Percentiles rank a stretch among this genome's conserved stretches.
These are phyloP conservation scores for Scopus umbretta DNA, from an alignment of 2,113 vertebrate species.

Conservation along the genomic window DNA sequence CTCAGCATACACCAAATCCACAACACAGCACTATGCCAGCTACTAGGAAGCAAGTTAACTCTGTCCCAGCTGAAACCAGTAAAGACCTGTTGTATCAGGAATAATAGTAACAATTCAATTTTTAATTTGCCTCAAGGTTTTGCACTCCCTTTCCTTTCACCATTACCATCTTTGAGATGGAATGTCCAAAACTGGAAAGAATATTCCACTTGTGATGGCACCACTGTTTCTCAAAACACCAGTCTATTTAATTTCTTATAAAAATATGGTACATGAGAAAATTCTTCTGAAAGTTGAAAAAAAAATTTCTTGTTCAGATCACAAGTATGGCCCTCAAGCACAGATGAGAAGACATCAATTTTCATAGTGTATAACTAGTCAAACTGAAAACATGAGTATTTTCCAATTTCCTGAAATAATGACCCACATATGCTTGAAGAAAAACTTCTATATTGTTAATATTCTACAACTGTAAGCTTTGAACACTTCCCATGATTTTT, in stretches of 20 bases:
- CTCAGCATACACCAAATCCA: no score
- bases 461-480: not conserved
- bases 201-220: not conserved
- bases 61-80: no score
- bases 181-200: not conserved
- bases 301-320: not conserved
- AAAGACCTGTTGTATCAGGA: not conserved
- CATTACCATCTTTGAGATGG: not conserved
- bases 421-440: not conserved
- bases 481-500: not conserved
- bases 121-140: not conserved
- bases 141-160: not conserved
- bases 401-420: not conserved
- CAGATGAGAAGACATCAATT: not conserved
- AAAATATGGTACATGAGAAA: not conserved
- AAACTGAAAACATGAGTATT: not conserved
- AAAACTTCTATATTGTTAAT: not conserved
- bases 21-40: no score
- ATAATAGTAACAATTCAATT: not conserved
- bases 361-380: not conserved
- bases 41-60: no score
- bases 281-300: not conserved
- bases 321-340: not conserved
- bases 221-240: not conserved
- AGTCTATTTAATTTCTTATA: not conserved